Evolutionary conservation across 2,888 invertebrate species (phyloP).

Genomic region (Blastobasis adustella): DNA sequence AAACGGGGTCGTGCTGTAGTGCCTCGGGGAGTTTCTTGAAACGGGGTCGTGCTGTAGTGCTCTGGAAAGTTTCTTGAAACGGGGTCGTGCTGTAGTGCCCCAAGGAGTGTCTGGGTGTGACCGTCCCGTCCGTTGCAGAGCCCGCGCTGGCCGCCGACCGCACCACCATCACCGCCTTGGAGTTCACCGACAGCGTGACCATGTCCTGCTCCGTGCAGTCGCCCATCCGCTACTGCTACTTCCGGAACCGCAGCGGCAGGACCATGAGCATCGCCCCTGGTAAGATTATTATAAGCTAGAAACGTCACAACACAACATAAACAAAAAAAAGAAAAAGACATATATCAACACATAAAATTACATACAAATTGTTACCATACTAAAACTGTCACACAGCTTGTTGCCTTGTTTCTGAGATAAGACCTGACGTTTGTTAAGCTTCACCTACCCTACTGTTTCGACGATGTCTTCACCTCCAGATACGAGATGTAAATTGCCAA

Average conservation of each 20-base stretch:
- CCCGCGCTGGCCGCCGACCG: constrained; percentile 31
- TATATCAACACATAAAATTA: background rate
- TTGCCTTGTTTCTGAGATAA: background rate
- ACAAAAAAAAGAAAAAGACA: no score
- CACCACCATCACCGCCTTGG: constrained; percentile 14
- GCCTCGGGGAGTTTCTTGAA: background rate
- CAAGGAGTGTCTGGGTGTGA: background rate
- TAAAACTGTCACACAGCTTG: background rate
- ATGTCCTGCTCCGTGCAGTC: constrained; percentile 44
- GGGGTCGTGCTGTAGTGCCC: background rate
- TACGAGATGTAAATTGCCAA: background rate
- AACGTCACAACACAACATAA: no score
- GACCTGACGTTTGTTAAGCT: background rate
- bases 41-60: background rate
- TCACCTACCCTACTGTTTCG: background rate
- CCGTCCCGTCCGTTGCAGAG: constrained; percentile 26
- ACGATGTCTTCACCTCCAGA: background rate
- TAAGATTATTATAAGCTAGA: constrained; percentile 27
- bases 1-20: background rate
- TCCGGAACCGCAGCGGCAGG: constrained; percentile 49
- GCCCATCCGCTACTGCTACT: constrained; percentile 54
- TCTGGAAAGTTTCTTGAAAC: background rate
- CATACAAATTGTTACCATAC: background rate
- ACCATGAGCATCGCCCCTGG: constrained; percentile 44
- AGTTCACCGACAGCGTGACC: constrained; percentile 30